These are phyloP conservation scores for Caenorhabditis sp. DNA, from an alignment of 2,888 invertebrate genomes.

Conservation along the genomic window DNA sequence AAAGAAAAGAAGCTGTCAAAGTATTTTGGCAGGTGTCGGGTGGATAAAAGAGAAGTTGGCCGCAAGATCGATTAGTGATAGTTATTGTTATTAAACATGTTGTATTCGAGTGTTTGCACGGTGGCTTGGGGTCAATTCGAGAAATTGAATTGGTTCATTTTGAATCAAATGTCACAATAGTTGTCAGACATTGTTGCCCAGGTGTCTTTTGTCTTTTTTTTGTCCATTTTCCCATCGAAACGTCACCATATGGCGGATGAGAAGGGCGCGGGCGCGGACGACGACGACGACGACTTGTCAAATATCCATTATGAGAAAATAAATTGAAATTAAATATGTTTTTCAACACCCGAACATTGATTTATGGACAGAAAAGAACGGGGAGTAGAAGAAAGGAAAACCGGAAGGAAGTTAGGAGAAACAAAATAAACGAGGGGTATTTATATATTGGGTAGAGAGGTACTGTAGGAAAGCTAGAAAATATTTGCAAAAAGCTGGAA, in stretches of 20 bases:
- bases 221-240: slow-evolving; percentile 1
- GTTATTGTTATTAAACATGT: not conserved
- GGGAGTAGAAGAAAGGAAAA: not conserved
- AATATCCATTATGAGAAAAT: not conserved
- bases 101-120: not conserved
- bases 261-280: not conserved
- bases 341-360: not conserved
- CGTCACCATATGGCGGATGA: not conserved
- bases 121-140: not conserved
- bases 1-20: slow-evolving; percentile 24
- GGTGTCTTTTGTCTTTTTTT: not conserved
- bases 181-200: not conserved
- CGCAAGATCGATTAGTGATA: not conserved
- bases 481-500: too few relatives aligned
- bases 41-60: not conserved
- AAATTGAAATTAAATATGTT: not conserved
- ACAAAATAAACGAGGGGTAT: too few relatives aligned
- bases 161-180: too few relatives aligned
- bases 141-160: too few relatives aligned
- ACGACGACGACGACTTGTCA: not conserved
- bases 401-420: not conserved
- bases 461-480: not conserved
- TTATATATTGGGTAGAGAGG: not conserved
- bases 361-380: not conserved
- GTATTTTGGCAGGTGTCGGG: slow-evolving; percentile 27